Evolutionary conservation across 2,113 vertebrate genomes (phyloP), one percentile per base, ranked within the genome.

Genomic region (Lophotis ruficrista): DNA sequence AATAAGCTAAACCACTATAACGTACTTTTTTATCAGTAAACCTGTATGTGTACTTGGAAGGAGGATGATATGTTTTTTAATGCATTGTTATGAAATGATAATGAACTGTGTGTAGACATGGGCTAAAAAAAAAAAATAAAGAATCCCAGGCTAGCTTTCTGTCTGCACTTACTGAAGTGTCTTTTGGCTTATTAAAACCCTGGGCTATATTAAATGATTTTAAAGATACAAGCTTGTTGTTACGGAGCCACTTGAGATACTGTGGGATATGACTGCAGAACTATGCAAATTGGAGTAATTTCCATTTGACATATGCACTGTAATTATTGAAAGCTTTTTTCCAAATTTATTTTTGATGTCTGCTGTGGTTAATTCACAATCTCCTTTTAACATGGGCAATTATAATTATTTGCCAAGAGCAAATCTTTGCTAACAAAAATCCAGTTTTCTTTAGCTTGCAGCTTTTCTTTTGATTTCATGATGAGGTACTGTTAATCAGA

Each of bases 241-340:
- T 4, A 15, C 30, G 81, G 93, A 94, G 65, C 73, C 87, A 76
- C 91, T 91, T 92, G 69, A 93, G 90, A 85, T 82, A 57, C 1
- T 78, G 53, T 48, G 33, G 33, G 58, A 4, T 65, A 45, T 65
- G 84, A 60, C 69, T 79, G 86, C 77, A 84, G 65, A 92, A 70
- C 25, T 79, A 79, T 93, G 83, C 78, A 93, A 89, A 95, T 96
- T 43, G 70, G 38, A 50, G n/a, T 92, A 18, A 93, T 96, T 97
- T 94, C 53, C 95, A 95, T 96, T 95, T 95, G 94, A 96, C 94
- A 94, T 79, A 92, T 53, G 69, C 73, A 90, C 89, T 95, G 48
- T 89, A 94, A 89, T 92, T 96, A 92, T 27, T 87, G 66, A 76
- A 91, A 90, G 66, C 77, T 89, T 96, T 96, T 70, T 64, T 65